phyloP scores from a whole-genome alignment of 1,140 invertebrate species.

The Drosophila nikananu region DNA sequence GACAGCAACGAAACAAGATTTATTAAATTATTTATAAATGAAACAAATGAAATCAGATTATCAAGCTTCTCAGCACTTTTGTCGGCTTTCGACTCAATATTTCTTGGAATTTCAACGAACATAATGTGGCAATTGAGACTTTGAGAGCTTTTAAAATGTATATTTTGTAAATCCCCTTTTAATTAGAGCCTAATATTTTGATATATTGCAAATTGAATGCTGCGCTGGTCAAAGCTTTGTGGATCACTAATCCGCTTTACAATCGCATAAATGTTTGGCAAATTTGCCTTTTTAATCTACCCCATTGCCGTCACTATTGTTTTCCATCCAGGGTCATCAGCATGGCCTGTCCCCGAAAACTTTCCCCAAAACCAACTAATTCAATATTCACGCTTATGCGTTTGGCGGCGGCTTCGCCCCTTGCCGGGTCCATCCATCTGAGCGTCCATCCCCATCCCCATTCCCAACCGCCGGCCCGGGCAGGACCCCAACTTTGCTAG shows the following conservation, averaged over 20 bases:
- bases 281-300: constrained; percentile 12
- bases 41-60: neutral
- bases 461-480: too few species aligned
- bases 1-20: too few species aligned
- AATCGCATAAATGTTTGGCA: constrained; percentile 22
- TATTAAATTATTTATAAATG: neutral
- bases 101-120: neutral
- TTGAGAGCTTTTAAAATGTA: neutral
- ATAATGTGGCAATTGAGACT: neutral
- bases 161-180: constrained; percentile 24
- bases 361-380: constrained; percentile 53
- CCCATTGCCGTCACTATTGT: constrained; percentile 22
- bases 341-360: constrained; percentile 36
- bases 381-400: constrained; percentile 78
- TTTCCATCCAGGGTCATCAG: constrained; percentile 33
- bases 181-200: constrained; percentile 15
- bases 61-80: neutral
- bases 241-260: constrained; percentile 29
- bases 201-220: constrained; percentile 11
- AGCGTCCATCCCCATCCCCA: neutral
- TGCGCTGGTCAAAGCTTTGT: constrained; percentile 6
- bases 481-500: constrained; percentile 75
- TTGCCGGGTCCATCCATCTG: constrained; percentile 7
- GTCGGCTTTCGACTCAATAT: neutral
- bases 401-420: constrained; percentile 21